Conservation (phyloP, 2,797 vertebrate genomes). For the Parauchenoglanis ngamensis region DNA sequence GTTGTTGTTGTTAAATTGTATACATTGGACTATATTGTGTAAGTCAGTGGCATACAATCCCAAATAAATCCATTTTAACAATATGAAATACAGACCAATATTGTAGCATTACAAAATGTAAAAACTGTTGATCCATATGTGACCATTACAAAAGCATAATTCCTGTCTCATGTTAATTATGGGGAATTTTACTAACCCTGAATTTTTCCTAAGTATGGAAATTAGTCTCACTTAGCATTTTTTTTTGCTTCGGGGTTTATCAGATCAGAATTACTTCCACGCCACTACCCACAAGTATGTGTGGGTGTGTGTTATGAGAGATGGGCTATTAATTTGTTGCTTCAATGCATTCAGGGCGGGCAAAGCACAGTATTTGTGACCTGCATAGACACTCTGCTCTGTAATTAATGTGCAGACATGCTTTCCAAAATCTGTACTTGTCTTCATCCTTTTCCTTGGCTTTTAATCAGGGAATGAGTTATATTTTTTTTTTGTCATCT, state of each 20-base stretch:
- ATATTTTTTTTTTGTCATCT: neutral
- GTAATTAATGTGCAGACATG: neutral
- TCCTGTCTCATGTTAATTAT: neutral
- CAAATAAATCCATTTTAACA: neutral
- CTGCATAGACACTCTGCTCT: neutral
- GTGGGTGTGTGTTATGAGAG: slow-evolving; percentile 35
- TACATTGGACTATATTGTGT: neutral
- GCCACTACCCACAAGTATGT: neutral
- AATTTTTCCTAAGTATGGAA: slow-evolving; percentile 2
- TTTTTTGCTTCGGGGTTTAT: neutral
- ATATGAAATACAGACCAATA: neutral
- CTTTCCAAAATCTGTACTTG: neutral
- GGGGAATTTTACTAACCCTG: neutral
- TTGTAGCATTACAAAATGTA: too few species aligned
- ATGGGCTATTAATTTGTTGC: slow-evolving; percentile 28
- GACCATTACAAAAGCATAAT: neutral
- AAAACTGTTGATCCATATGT: neutral
- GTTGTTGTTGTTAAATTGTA: too few species aligned
- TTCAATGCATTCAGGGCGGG: neutral
- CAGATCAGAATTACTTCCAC: neutral
- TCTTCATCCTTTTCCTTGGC: neutral
- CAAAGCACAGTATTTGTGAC: slow-evolving; percentile 5
- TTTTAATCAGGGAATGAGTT: neutral
- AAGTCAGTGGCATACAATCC: too few species aligned
- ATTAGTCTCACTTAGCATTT: neutral